A percentile compares a stretch with the other conserved stretches of the same genome.
phyloP scores from a whole-genome alignment of 2,888 invertebrate genomes.

The Synergus gifuensis region DNA sequence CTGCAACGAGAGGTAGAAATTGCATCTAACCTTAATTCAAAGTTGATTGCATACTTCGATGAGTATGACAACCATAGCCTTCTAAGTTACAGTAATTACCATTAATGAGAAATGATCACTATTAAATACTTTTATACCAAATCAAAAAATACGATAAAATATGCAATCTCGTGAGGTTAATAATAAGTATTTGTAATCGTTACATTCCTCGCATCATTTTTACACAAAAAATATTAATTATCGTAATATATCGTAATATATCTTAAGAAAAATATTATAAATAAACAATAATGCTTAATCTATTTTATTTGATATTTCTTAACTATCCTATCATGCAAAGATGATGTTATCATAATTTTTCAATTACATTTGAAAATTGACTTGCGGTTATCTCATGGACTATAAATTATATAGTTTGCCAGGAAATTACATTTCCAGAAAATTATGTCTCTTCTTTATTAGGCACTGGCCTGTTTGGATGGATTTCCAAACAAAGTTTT shows the following conservation, averaged over 20 bases:
- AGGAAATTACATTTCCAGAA: too few relatives aligned
- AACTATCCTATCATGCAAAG: too few relatives aligned
- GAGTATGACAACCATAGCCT: not conserved
- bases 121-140: not conserved
- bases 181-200: not conserved
- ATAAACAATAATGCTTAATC: too few relatives aligned
- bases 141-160: not conserved
- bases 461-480: constrained; percentile 67
- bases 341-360: too few relatives aligned
- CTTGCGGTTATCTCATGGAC: too few relatives aligned
- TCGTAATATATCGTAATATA: too few relatives aligned
- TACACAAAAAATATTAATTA: too few relatives aligned
- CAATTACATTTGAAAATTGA: too few relatives aligned
- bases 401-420: too few relatives aligned
- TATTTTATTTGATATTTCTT: too few relatives aligned
- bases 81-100: not conserved
- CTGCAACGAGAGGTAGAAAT: constrained; percentile 66
- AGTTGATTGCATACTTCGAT: not conserved
- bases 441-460: not conserved
- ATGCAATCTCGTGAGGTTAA: not conserved
- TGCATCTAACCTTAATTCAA: not conserved
- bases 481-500: constrained; percentile 67
- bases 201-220: too few relatives aligned
- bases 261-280: too few relatives aligned
- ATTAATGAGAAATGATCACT: not conserved